Evolutionary conservation across 2,888 invertebrate genomes (phyloP), one percentile per base, ranked within the genome.

Genomic region (Tethea ocularis): DNA sequence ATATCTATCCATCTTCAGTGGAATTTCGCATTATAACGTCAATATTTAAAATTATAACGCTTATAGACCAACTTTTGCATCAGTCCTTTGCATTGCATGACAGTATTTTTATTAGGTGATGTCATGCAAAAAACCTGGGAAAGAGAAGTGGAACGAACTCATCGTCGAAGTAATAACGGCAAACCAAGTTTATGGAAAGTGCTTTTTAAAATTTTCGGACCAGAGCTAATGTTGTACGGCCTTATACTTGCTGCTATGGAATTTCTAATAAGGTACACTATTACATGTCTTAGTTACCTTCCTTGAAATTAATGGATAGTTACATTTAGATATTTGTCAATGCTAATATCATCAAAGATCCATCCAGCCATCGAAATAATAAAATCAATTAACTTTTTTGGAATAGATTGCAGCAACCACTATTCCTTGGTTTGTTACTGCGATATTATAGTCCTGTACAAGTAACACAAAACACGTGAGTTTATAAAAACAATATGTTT

Each of bases 81-180:
- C 7, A n/a, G 17, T 13, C 5, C n/a, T 7, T 41, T 41, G 36
- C 17, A 41, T 10, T 33, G 41, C n/a, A n/a, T n/a, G n/a, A n/a
- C n/a, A n/a, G n/a, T n/a, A n/a, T n/a, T n/a, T n/a, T n/a, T n/a
- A n/a, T 11, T 94, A 77, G 96, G 96, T 23, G 94, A 95, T 74
- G 93, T 94, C 63, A 84, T 96, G 66, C 94, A 94, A 75, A 89
- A 84, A 63, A 91, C 92, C 58, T 96, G 96, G 96, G 91, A 94
- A 20, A 77, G 82, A 38, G 96, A 96, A 83, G 89, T 94, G 61
- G 82, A 85, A 53, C 74, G 77, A 51, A 62, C 65, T 57, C 61
- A 67, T 10, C 51, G 62, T 11, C 61, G 68, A 10, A 63, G 69
- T 5, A 60, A 66, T 13, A 80, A 87, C n/a, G 75, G 76, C 41